Conservation (phyloP, 2,797 vertebrate species). For the Epinephelus malabaricus region DNA sequence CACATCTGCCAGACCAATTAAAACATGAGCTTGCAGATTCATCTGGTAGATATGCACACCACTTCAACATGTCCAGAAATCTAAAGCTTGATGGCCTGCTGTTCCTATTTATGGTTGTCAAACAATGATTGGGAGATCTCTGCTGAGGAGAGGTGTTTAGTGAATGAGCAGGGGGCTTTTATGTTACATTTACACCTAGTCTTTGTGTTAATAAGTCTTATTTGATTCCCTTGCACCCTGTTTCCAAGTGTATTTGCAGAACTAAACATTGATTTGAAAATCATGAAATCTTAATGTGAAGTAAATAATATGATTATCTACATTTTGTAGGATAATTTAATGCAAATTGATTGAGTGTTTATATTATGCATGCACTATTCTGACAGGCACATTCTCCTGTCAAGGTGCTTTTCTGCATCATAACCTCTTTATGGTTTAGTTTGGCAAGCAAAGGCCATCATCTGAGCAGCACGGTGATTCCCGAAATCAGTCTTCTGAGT, state of each 20-base stretch:
- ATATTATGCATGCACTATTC: constrained; percentile 3
- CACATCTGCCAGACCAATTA: too few species aligned
- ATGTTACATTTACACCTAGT: background rate
- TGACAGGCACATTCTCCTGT: constrained; percentile 1
- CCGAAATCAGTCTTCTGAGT: background rate
- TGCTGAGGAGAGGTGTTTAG: background rate
- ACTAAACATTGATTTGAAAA: constrained; percentile 26
- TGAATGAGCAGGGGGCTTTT: background rate
- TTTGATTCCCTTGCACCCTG: constrained; percentile 18
- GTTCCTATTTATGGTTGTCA: too few species aligned
- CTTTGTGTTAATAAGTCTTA: background rate
- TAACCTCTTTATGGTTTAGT: background rate
- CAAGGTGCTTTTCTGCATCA: constrained; percentile 15
- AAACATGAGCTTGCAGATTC: too few species aligned
- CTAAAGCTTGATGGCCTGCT: too few species aligned
- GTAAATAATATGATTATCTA: constrained; percentile 29
- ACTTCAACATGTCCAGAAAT: too few species aligned
- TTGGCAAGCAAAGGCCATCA: background rate
- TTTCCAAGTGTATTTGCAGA: constrained; percentile 20
- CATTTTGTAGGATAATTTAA: constrained; percentile 18
- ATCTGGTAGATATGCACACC: too few species aligned
- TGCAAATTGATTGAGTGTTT: constrained; percentile 30
- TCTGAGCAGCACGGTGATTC: background rate
- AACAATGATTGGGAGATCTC: background rate
- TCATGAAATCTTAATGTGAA: constrained; percentile 12